These are phyloP conservation scores for Neogobius melanostomus DNA, from an alignment of 2,113 vertebrate genomes.

Conservation along the genomic window DNA sequence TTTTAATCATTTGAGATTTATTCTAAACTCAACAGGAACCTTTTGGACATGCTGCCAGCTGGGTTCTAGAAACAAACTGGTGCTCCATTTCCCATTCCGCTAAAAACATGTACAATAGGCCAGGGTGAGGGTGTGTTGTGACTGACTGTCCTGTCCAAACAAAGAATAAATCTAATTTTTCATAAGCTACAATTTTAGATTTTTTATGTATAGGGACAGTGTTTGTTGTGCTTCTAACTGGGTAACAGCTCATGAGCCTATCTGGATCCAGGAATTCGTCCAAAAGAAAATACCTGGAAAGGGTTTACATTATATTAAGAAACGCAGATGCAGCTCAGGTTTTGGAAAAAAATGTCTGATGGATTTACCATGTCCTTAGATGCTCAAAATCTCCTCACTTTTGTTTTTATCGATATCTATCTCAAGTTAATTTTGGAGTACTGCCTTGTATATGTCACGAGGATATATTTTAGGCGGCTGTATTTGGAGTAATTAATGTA, in stretches of 20 bases:
- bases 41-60: no score
- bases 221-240: conserved; percentile 39
- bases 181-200: conserved; percentile 16
- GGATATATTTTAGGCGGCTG: neutral
- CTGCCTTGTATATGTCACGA: neutral
- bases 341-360: conserved; percentile 38
- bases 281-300: conserved; percentile 55
- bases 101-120: no score
- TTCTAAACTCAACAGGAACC: no score
- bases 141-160: no score
- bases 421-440: neutral
- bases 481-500: conserved; percentile 7
- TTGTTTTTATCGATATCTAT: neutral
- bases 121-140: no score
- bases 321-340: neutral
- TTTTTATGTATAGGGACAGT: neutral
- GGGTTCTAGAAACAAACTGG: no score
- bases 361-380: conserved; percentile 41
- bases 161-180: no score
- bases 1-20: no score
- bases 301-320: conserved; percentile 20
- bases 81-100: no score
- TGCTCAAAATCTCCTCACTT: neutral
- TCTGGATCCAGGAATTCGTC: conserved; percentile 30
- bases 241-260: conserved; percentile 40